Conservation (phyloP, 2,113 vertebrate genomes). For the Labeo rohita region DNA sequence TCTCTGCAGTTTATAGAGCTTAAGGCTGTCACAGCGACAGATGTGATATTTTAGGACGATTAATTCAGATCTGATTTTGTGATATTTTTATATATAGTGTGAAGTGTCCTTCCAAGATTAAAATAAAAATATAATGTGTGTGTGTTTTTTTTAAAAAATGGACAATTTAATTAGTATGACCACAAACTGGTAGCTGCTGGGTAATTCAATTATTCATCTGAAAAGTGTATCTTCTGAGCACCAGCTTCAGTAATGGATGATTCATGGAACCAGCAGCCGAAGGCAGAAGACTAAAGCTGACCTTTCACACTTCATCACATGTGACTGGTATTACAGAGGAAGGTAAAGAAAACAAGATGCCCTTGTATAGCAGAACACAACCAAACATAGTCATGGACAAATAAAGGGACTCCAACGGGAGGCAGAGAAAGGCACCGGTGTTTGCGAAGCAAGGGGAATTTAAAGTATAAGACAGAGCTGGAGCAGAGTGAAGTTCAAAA, state of each 20-base stretch:
- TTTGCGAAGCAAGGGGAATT: neutral
- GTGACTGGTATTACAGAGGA: neutral
- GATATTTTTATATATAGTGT: neutral
- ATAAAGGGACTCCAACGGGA: neutral
- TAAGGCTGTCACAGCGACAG: neutral
- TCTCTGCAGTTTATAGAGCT: neutral
- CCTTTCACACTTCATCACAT: slow-evolving; percentile 24
- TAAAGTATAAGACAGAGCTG: neutral
- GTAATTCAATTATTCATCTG: neutral
- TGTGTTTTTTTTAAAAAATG: too few relatives aligned
- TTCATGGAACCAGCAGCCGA: neutral
- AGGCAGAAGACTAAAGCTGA: slow-evolving; percentile 14
- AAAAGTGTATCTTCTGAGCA: neutral
- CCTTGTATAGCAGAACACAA: neutral
- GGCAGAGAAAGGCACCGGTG: neutral
- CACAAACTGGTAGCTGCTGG: neutral
- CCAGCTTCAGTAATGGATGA: neutral
- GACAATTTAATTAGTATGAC: too few relatives aligned
- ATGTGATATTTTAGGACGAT: neutral
- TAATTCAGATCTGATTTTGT: neutral
- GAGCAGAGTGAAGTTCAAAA: slow-evolving; percentile 26
- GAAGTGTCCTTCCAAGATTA: neutral
- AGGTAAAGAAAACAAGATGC: neutral
- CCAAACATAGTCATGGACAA: neutral
- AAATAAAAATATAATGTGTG: neutral